A percentile compares a stretch with the other conserved stretches of the same genome.
Conservation (phyloP, 2,797 vertebrate genomes). For the Decapterus maruadsi region DNA sequence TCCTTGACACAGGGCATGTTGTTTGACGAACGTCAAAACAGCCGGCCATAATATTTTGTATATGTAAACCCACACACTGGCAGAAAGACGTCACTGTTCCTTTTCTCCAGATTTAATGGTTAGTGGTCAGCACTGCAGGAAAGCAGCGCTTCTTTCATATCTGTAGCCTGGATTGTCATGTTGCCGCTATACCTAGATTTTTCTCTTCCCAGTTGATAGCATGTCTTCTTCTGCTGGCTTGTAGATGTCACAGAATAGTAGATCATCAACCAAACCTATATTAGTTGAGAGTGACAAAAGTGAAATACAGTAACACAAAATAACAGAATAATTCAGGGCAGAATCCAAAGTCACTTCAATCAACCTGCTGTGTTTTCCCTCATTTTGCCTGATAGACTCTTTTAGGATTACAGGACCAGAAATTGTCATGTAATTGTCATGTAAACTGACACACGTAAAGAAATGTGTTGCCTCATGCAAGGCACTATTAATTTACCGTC, state of each 20-base stretch:
- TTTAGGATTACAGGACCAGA: no score
- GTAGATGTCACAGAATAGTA: conserved; percentile 29
- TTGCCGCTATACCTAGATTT: no score
- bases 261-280: conserved; percentile 21
- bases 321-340: neutral
- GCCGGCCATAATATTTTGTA: conserved; percentile 8
- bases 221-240: conserved; percentile 21
- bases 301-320: no score
- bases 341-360: neutral
- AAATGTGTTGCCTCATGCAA: neutral
- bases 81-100: neutral
- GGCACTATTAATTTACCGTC: neutral
- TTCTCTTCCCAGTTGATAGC: conserved; percentile 12
- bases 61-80: conserved; percentile 20
- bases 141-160: no score
- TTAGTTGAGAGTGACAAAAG: no score
- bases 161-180: no score
- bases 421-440: no score
- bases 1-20: conserved; percentile 7
- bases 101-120: no score
- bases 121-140: no score
- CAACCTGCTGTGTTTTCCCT: neutral
- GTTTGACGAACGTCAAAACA: conserved; percentile 30
- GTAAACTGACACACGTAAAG: no score
- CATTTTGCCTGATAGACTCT: neutral